These are phyloP conservation scores for Stegodyphus dumicola DNA, from an alignment of 1,140 invertebrate genomes.

Conservation along the genomic window DNA sequence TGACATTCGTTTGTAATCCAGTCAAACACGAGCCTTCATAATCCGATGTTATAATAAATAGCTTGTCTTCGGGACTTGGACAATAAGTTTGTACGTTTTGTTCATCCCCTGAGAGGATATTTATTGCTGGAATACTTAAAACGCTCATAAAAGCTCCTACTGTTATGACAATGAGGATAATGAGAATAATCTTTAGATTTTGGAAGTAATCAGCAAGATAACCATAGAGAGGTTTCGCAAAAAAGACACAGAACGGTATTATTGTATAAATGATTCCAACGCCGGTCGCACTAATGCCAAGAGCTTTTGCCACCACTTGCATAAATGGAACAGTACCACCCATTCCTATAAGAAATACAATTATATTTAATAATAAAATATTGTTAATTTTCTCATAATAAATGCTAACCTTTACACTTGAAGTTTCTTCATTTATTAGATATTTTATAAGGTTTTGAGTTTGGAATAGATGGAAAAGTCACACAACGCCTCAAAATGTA, in stretches of 20 bases:
- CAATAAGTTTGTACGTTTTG: too few relatives aligned
- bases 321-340: constrained; percentile 67
- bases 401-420: too few relatives aligned
- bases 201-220: constrained; percentile 66
- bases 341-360: background rate
- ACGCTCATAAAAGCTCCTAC: constrained; percentile 72
- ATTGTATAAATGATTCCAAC: constrained; percentile 66
- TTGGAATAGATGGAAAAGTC: too few relatives aligned
- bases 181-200: constrained; percentile 77
- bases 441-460: too few relatives aligned
- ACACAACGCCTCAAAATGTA: too few relatives aligned
- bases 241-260: constrained; percentile 66
- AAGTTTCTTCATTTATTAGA: too few relatives aligned
- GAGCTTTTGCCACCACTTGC: constrained; percentile 66
- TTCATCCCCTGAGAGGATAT: background rate
- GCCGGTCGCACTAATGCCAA: constrained; percentile 68
- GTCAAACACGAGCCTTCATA: too few relatives aligned
- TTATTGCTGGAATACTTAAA: constrained; percentile 2
- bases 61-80: too few relatives aligned
- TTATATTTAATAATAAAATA: too few relatives aligned
- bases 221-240: constrained; percentile 66
- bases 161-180: constrained; percentile 76
- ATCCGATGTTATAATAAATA: too few relatives aligned
- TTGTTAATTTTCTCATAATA: too few relatives aligned
- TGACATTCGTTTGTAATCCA: too few relatives aligned